These are phyloP conservation scores for Protonibea diacanthus DNA, from an alignment of 2,797 vertebrate genomes.

Conservation along the genomic window DNA sequence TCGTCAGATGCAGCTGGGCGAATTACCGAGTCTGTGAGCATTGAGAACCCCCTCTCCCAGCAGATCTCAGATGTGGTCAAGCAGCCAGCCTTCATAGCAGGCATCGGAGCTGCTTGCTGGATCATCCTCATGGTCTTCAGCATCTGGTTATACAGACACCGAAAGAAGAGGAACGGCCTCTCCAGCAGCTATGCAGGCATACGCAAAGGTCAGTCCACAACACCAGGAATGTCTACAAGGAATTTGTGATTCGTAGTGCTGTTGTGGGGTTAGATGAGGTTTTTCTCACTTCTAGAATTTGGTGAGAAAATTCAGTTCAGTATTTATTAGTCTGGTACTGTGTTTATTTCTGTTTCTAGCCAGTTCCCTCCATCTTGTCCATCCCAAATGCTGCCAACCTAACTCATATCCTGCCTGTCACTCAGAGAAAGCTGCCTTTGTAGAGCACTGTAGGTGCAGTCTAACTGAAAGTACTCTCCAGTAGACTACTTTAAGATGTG, in stretches of 20 bases:
- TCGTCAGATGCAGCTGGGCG: constrained; percentile 81
- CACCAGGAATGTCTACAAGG: background rate
- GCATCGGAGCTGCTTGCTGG: constrained; percentile 98
- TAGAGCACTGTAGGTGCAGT: constrained; percentile 39
- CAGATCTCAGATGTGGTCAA: constrained; percentile 99
- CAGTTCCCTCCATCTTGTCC: constrained; percentile 1
- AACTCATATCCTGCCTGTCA: constrained; percentile 25
- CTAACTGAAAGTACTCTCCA: constrained; percentile 46
- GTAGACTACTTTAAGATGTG: constrained; percentile 55
- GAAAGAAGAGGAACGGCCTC: constrained; percentile 96
- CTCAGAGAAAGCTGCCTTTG: constrained; percentile 44
- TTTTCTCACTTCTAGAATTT: constrained; percentile 1
- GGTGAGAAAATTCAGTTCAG: background rate
- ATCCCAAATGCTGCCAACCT: constrained; percentile 22
- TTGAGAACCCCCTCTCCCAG: constrained; percentile 90
- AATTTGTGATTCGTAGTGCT: constrained; percentile 1
- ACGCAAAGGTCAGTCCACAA: constrained; percentile 90
- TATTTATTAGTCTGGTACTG: background rate
- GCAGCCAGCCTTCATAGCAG: constrained; percentile 97
- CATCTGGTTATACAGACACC: constrained; percentile 96
- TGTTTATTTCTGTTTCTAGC: constrained; percentile 17
- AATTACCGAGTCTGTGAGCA: constrained; percentile 69
- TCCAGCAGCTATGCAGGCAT: constrained; percentile 96
- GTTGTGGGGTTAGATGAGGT: background rate
- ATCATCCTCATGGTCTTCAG: constrained; percentile 99